phyloP scores from a whole-genome alignment of 2,113 vertebrate species.

The Peromyscus californicus region DNA sequence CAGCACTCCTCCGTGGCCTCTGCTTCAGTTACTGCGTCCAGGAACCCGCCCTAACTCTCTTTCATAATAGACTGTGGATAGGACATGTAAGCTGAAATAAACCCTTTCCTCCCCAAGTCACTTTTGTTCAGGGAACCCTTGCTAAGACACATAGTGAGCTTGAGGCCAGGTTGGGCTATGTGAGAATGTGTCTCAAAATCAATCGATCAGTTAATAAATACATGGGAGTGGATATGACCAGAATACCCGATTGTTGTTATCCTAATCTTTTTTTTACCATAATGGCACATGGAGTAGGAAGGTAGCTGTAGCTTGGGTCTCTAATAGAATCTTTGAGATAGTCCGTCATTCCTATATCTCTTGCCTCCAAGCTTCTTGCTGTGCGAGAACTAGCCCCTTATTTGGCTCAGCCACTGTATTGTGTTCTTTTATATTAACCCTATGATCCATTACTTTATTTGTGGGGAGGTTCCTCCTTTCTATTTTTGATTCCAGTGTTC shows the following conservation, averaged over 20 bases:
- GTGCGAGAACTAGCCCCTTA: not conserved
- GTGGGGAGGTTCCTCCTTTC: not conserved
- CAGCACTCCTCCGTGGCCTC: not conserved
- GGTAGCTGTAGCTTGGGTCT: not conserved
- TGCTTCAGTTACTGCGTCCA: not conserved
- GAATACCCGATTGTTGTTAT: not conserved
- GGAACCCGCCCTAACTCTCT: not conserved
- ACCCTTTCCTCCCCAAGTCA: not conserved
- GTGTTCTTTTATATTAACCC: not conserved
- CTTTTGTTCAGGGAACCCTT: not conserved
- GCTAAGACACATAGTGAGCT: not conserved
- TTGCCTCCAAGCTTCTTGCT: not conserved
- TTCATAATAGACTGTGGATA: not conserved
- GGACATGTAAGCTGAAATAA: not conserved
- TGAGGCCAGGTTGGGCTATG: not conserved
- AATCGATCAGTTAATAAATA: not conserved
- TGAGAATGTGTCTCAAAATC: not conserved
- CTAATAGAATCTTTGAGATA: not conserved
- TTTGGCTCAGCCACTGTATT: not conserved
- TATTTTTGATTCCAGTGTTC: not conserved
- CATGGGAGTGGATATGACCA: not conserved
- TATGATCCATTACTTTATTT: not conserved
- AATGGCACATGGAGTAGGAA: not conserved
- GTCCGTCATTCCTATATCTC: not conserved
- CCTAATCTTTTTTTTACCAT: not conserved